Evolutionary conservation across 2,888 invertebrate species (phyloP).

Genomic region (Orthonychiurus folsomi): DNA sequence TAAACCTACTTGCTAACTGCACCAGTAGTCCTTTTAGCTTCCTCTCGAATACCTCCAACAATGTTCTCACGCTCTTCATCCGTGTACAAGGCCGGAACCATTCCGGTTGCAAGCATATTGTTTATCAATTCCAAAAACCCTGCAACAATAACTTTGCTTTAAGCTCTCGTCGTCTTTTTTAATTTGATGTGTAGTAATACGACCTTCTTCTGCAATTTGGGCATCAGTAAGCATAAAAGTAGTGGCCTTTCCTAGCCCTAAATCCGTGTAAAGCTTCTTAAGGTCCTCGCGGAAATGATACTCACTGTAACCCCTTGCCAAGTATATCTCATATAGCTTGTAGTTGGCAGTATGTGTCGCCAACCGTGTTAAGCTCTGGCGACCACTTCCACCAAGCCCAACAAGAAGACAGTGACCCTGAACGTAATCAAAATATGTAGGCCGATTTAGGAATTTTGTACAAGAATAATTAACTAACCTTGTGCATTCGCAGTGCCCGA

Average conservation of each 20-base stretch:
- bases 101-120: conserved; percentile 80
- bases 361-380: conserved; percentile 67
- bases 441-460: not conserved
- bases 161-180: not conserved
- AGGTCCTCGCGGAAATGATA: conserved; percentile 74
- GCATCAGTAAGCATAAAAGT: conserved; percentile 68
- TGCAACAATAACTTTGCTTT: conserved; percentile 32
- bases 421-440: too few species aligned
- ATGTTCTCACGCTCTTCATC: conserved; percentile 83
- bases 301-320: conserved; percentile 80
- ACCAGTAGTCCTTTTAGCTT: conserved; percentile 61
- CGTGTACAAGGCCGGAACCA: conserved; percentile 73
- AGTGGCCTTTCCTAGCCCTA: conserved; percentile 69
- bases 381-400: conserved; percentile 84
- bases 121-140: conserved; percentile 79
- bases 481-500: conserved; percentile 69
- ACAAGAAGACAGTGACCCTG: conserved; percentile 76
- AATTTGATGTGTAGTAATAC: conserved; percentile 44
- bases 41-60: conserved; percentile 58
- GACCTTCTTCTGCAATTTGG: conserved; percentile 54
- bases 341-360: conserved; percentile 66
- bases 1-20: conserved; percentile 59
- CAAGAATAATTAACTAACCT: conserved; percentile 42
- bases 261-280: conserved; percentile 63
- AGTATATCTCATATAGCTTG: conserved; percentile 69